A percentile compares a stretch with the other conserved stretches of the same genome.
These are phyloP conservation scores for Halictus rubicundus DNA, from an alignment of 1,140 invertebrate species.

Conservation along the genomic window DNA sequence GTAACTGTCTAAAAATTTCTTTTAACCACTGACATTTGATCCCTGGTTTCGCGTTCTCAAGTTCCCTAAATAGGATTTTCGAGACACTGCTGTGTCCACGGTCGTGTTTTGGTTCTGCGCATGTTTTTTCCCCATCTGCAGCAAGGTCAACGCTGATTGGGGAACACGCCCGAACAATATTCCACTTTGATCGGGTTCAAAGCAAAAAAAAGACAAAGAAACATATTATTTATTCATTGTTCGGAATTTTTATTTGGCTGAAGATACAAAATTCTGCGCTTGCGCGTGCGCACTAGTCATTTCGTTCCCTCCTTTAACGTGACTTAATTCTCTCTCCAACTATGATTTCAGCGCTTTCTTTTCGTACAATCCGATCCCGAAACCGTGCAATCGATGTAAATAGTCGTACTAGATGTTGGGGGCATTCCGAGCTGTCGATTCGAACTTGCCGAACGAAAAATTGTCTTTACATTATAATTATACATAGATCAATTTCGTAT, in stretches of 20 bases:
- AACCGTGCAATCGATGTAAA: conserved; percentile 52
- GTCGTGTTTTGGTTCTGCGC: too few species aligned
- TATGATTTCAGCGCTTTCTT: neutral
- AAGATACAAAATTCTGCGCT: neutral
- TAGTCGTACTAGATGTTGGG: conserved; percentile 28
- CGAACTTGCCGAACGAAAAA: neutral
- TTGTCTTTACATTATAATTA: neutral
- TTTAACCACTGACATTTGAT: too few species aligned
- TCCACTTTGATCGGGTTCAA: too few species aligned
- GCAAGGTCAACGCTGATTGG: too few species aligned
- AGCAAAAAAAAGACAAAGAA: too few species aligned
- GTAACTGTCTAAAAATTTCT: too few species aligned
- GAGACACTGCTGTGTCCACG: too few species aligned
- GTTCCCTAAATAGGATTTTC: too few species aligned
- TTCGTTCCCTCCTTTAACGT: neutral
- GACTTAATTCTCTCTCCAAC: neutral
- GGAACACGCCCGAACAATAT: too few species aligned
- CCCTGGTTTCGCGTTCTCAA: too few species aligned
- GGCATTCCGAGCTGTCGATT: conserved; percentile 10
- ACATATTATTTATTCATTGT: neutral
- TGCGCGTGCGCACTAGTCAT: conserved; percentile 13
- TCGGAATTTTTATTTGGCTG: neutral
- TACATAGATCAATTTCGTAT: neutral
- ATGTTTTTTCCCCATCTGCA: too few species aligned
- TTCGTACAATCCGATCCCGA: conserved; percentile 4